These are phyloP conservation scores for Andrena bucephala DNA, from an alignment of 2,888 invertebrate genomes.

Conservation along the genomic window DNA sequence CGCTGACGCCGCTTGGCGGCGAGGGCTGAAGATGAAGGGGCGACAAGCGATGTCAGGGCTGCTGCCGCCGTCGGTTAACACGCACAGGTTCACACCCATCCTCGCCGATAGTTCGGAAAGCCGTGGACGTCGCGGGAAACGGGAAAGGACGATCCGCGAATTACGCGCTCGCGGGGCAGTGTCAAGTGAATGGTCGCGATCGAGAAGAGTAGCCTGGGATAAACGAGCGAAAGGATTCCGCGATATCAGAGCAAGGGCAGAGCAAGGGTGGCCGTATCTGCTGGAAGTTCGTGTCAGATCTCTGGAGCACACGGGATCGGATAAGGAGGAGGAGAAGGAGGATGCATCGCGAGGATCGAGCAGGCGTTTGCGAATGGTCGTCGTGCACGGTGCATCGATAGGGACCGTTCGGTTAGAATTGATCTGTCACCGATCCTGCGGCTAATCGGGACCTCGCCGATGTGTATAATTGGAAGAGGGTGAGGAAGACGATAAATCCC, in stretches of 20 bases:
- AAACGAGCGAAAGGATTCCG: constrained; percentile 3
- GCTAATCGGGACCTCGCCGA: constrained; percentile 23
- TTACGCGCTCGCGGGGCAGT: neutral
- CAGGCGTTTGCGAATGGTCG: neutral
- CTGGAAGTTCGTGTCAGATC: neutral
- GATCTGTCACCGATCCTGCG: constrained; percentile 23
- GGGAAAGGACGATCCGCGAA: neutral
- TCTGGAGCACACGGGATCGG: neutral
- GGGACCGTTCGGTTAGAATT: constrained; percentile 14
- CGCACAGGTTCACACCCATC: constrained; percentile 75
- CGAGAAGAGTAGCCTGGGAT: neutral
- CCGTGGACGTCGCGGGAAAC: constrained; percentile 41
- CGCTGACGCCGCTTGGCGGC: constrained; percentile 65
- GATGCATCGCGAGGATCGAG: neutral
- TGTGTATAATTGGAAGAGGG: constrained; percentile 38
- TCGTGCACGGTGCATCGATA: neutral
- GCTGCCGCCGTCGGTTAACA: constrained; percentile 70
- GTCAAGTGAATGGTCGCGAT: constrained; percentile 30
- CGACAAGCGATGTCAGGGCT: constrained; percentile 67
- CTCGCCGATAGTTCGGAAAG: constrained; percentile 38
- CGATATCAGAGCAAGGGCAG: neutral
- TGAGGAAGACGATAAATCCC: constrained; percentile 29
- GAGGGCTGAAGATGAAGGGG: constrained; percentile 63
- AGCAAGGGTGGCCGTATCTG: constrained; percentile 4
- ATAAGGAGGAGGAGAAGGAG: neutral